These are phyloP conservation scores for Notarius quadriscutis DNA, from an alignment of 2,113 vertebrate genomes.

Conservation along the genomic window DNA sequence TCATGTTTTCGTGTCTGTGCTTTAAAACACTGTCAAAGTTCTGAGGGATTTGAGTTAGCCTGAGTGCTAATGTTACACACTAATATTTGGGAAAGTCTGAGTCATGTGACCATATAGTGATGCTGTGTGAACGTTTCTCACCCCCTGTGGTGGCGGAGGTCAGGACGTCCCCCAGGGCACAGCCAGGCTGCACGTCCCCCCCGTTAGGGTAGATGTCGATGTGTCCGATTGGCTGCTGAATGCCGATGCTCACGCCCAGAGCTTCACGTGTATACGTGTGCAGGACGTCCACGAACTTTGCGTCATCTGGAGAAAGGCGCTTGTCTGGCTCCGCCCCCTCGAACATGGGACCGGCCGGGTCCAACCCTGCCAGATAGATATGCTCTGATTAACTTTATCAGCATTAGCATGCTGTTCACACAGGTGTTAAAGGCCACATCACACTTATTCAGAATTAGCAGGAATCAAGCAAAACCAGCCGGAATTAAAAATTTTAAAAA, in stretches of 20 bases:
- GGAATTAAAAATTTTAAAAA: no score
- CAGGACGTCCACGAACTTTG: conserved; percentile 92
- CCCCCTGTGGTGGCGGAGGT: conserved; percentile 81
- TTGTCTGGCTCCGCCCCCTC: conserved; percentile 80
- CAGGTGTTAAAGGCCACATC: neutral
- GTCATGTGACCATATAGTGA: neutral
- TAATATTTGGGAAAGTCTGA: neutral
- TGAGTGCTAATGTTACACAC: neutral
- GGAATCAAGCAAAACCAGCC: no score
- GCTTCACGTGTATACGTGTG: conserved; percentile 90
- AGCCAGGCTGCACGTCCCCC: conserved; percentile 92
- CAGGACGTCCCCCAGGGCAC: conserved; percentile 80
- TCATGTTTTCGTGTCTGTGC: no score
- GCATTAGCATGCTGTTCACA: neutral
- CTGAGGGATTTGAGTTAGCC: neutral
- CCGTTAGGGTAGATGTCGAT: conserved; percentile 95
- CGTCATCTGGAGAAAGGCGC: conserved; percentile 91
- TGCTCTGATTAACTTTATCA: neutral
- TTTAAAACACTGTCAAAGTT: neutral
- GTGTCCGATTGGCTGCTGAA: conserved; percentile 92
- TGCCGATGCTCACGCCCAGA: conserved; percentile 92
- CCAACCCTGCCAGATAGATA: conserved; percentile 76
- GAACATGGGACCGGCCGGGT: conserved; percentile 97
- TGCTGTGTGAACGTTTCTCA: conserved; percentile 64
- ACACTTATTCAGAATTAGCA: no score